These are phyloP conservation scores for Patella depressa DNA, from an alignment of 2,888 invertebrate genomes.

Conservation along the genomic window DNA sequence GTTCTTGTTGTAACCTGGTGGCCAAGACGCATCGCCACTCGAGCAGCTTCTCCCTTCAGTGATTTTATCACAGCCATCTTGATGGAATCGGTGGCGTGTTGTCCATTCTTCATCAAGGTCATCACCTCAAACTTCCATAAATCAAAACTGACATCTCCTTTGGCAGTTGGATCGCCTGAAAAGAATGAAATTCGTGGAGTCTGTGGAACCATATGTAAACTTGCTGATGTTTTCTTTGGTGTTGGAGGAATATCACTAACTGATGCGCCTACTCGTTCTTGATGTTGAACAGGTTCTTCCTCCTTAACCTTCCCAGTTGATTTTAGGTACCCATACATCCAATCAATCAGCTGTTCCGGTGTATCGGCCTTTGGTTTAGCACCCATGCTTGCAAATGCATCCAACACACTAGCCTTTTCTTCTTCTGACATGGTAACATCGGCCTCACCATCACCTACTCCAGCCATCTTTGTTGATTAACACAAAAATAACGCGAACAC, in stretches of 20 bases:
- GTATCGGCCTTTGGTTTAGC: no score
- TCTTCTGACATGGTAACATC: no score
- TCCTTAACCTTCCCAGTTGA: conserved; percentile 3
- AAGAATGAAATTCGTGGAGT: neutral
- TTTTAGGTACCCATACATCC: no score
- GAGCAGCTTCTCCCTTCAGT: neutral
- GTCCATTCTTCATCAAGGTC: neutral
- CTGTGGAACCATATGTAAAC: conserved; percentile 3
- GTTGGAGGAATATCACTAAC: neutral
- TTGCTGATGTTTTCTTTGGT: neutral
- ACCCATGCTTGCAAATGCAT: no score
- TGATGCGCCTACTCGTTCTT: neutral
- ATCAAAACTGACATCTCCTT: neutral
- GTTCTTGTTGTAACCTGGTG: neutral
- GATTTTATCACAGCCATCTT: neutral
- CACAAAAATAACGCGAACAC: no score
- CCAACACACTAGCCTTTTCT: no score
- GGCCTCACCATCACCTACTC: no score
- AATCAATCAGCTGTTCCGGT: no score
- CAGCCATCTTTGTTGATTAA: no score
- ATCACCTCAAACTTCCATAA: neutral
- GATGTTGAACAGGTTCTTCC: neutral
- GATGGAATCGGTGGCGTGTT: neutral
- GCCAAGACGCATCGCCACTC: neutral
- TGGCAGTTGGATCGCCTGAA: neutral